Base-by-base conservation (phyloP, 2,888 invertebrate species). In the Myopa testacea region DNA sequence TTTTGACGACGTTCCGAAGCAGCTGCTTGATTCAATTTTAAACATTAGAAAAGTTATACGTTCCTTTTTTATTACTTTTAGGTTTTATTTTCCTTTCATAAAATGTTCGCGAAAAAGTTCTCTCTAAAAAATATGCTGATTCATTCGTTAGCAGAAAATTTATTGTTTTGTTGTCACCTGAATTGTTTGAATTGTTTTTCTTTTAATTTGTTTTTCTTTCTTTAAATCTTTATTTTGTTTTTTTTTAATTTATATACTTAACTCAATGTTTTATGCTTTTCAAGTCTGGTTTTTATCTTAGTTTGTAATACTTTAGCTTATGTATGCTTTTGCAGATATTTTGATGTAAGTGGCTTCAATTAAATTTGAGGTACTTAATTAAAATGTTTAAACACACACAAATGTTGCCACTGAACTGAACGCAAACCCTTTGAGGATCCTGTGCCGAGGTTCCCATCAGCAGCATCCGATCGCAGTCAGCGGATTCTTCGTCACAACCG, bases 401-500 rank as follows among this genome's bases (percentile, higher is more conserved):
- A 45, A 45, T 45, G 45, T 45, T 6, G 45, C 10, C 6, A 45
- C 45, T 45, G 26, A 26, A 26, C 26, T 26, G 26, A 45, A 45
- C 10, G 1, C 10, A 45, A 45, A 10, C 45, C 10, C 10, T 6
- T 3, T 1, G 45, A 45, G 6, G 45, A 45, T 45, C 26, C 45
- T 45, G 45, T 45, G 45, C 45, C 45, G 10, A 45, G 10, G 45
- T 3, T 6, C 10, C 45, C 6, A 45, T 1, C 45, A 45, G 6
- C 45, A 6, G 45, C 6, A 45, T 45, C 45, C 10, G 10, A 45
- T 26, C 26, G 12, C 6, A 4, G 62, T 14, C n/a, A 58, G 6
- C n/a, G 58, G 34, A 63, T 63, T 69, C 74, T 58, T 76, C 76
- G 86, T 88, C 88, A 88, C 88, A 88, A 88, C 88, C 88, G 86